Evolutionary conservation across 1,140 invertebrate genomes (phyloP).

Genomic region (Sitophilus oryzae): DNA sequence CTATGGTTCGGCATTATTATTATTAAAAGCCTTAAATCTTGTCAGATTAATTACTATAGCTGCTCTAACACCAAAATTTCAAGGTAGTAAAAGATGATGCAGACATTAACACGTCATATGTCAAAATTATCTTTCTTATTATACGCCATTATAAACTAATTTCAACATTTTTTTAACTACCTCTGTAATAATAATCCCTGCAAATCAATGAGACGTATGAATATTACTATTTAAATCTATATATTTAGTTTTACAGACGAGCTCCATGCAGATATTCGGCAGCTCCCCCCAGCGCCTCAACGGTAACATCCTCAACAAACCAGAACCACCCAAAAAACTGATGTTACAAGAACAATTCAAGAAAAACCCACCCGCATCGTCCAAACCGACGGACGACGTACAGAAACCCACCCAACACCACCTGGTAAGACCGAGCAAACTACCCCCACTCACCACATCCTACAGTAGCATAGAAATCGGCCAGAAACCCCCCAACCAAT

Average conservation of each 20-base stretch:
- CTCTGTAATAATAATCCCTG: neutral
- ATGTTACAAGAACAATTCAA: slow-evolving; percentile 4
- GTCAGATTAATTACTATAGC: no score
- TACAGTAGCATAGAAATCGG: slow-evolving; percentile 21
- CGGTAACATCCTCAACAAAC: slow-evolving; percentile 12
- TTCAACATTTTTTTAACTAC: neutral
- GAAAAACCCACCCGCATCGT: slow-evolving; percentile 2
- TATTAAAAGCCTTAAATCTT: no score
- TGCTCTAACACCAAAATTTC: no score
- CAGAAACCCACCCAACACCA: slow-evolving; percentile 31
- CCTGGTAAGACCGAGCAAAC: slow-evolving; percentile 30
- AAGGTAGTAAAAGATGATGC: no score
- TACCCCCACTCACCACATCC: slow-evolving; percentile 14
- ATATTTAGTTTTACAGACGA: slow-evolving; percentile 19
- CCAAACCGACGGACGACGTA: slow-evolving; percentile 5
- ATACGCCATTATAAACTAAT: neutral
- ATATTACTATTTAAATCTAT: no score
- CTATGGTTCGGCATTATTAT: no score
- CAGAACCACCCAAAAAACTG: slow-evolving; percentile 1
- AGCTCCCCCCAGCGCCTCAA: slow-evolving; percentile 17
- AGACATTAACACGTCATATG: no score
- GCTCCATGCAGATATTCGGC: slow-evolving; percentile 45
- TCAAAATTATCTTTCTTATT: no score
- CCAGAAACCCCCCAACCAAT: slow-evolving; percentile 18
- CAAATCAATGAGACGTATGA: no score